Percentiles rank a stretch among this genome's conserved stretches.
Conservation (phyloP, 2,797 vertebrate genomes). For the Gallirallus australis region DNA sequence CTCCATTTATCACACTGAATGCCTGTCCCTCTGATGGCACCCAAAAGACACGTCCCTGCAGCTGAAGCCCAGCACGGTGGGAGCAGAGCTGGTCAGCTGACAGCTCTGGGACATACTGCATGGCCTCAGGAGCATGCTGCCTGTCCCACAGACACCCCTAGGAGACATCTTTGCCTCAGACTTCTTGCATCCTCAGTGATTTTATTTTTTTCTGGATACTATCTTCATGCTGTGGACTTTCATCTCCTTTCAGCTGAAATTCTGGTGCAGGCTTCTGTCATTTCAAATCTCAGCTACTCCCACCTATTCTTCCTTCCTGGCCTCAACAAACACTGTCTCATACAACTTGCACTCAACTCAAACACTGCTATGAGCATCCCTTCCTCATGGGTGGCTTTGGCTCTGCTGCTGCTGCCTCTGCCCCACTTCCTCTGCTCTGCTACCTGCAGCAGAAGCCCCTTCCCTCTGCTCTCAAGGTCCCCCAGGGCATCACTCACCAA, state of each 20-base stretch:
- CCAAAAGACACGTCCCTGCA: not conserved
- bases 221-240: not conserved
- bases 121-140: not conserved
- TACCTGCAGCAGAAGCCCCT: not conserved
- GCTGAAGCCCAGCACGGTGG: not conserved
- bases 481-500: not conserved
- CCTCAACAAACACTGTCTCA: not conserved
- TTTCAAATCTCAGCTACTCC: conserved; percentile 23
- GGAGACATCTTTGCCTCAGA: conserved; percentile 3
- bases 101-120: not conserved
- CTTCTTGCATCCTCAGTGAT: not conserved
- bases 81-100: not conserved
- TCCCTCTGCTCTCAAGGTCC: not conserved
- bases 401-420: not conserved
- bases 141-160: not conserved
- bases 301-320: conserved; percentile 22
- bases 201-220: not conserved
- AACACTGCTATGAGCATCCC: not conserved
- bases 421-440: not conserved
- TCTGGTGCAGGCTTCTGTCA: conserved; percentile 6
- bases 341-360: not conserved
- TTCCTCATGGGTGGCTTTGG: not conserved
- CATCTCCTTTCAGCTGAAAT: conserved; percentile 15
- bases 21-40: not conserved
- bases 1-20: not conserved